Evolutionary conservation across 2,888 invertebrate genomes (phyloP).

Genomic region (Tiliacea citrago): DNA sequence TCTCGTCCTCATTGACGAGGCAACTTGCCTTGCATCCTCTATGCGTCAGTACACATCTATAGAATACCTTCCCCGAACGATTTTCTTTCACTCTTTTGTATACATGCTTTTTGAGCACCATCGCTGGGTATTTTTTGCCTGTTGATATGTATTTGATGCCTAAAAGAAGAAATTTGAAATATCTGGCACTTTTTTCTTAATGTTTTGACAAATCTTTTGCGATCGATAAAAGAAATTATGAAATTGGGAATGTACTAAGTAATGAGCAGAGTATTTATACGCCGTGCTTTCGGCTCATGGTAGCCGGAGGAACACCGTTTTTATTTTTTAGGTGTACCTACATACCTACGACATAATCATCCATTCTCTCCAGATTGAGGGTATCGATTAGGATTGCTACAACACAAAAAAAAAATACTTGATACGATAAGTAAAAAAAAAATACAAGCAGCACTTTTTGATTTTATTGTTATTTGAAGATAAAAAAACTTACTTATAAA

Average conservation of each 20-base stretch:
- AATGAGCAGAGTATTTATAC: neutral
- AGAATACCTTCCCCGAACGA: constrained; percentile 71
- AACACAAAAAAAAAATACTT: neutral
- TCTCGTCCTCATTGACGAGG: constrained; percentile 29
- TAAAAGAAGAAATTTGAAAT: constrained; percentile 46
- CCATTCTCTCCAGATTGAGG: neutral
- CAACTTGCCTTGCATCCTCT: constrained; percentile 70
- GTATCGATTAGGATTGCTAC: neutral
- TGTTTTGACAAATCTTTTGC: too few relatives aligned
- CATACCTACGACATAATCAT: neutral
- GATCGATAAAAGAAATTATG: neutral
- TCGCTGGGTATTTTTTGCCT: constrained; percentile 72
- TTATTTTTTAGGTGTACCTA: neutral
- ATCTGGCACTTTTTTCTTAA: constrained; percentile 8
- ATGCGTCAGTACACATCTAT: constrained; percentile 74
- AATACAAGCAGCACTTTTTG: neutral
- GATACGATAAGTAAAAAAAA: neutral
- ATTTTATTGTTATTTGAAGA: constrained; percentile 23
- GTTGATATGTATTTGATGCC: constrained; percentile 65
- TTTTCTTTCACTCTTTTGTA: constrained; percentile 74
- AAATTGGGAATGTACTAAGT: neutral
- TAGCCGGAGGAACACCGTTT: neutral
- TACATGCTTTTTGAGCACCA: constrained; percentile 69
- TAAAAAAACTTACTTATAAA: constrained; percentile 7
- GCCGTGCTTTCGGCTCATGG: neutral